Evolutionary conservation across 2,797 vertebrate species (phyloP).

Genomic region (Moxostoma hubbsi): DNA sequence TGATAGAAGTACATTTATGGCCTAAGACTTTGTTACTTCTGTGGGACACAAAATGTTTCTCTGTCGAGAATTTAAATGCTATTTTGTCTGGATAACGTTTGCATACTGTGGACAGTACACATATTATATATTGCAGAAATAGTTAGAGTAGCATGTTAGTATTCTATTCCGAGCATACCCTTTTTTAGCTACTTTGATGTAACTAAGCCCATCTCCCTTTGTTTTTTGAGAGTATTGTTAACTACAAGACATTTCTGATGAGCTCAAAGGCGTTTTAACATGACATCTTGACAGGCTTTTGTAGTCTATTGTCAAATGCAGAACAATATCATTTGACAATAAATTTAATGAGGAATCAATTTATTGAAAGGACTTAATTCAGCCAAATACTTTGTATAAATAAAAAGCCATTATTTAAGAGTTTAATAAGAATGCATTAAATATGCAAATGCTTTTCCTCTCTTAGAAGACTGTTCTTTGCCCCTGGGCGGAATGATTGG

Average conservation of each 20-base stretch:
- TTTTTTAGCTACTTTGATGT: slow-evolving; percentile 39
- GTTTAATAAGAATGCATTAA: slow-evolving; percentile 9
- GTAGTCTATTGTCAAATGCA: slow-evolving; percentile 30
- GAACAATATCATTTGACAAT: slow-evolving; percentile 40
- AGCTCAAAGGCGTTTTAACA: slow-evolving; percentile 35
- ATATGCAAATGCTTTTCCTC: slow-evolving; percentile 26
- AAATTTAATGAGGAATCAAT: slow-evolving; percentile 42
- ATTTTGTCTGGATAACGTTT: too few relatives aligned
- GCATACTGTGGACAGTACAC: too few relatives aligned
- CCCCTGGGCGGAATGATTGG: slow-evolving; percentile 3
- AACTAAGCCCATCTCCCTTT: not conserved
- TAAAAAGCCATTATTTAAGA: slow-evolving; percentile 24
- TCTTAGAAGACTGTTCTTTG: slow-evolving; percentile 2
- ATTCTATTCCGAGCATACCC: too few relatives aligned
- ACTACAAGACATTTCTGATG: slow-evolving; percentile 8
- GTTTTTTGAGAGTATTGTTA: slow-evolving; percentile 38
- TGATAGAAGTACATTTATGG: too few relatives aligned
- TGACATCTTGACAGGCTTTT: slow-evolving; percentile 36
- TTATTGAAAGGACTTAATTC: slow-evolving; percentile 26
- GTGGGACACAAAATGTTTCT: too few relatives aligned
- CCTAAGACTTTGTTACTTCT: too few relatives aligned
- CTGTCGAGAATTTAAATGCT: too few relatives aligned
- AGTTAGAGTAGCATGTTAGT: too few relatives aligned
- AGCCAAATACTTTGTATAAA: slow-evolving; percentile 17
- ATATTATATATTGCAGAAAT: too few relatives aligned